Evolutionary conservation across 2,888 invertebrate genomes (phyloP).

Genomic region (Apodemia duryi): DNA sequence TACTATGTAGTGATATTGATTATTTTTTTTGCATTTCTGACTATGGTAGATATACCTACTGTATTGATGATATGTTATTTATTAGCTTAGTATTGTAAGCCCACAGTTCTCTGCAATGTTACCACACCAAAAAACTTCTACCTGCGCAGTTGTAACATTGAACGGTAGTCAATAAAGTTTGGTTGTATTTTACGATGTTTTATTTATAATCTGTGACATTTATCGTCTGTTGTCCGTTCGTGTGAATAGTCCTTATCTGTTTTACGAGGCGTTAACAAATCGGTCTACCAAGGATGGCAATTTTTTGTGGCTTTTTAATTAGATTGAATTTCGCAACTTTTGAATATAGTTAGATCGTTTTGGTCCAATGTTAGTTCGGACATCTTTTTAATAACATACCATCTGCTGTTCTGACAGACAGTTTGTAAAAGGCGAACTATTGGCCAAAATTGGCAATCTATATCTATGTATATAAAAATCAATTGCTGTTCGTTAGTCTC

Average conservation of each 20-base stretch:
- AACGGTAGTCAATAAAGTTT: constrained; percentile 42
- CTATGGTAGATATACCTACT: too few relatives aligned
- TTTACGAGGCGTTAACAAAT: constrained; percentile 48
- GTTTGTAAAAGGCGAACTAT: too few relatives aligned
- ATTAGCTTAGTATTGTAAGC: neutral
- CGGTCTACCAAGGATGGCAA: neutral
- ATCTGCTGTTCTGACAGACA: too few relatives aligned
- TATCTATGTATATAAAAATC: too few relatives aligned
- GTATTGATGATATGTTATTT: neutral
- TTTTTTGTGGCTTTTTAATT: constrained; percentile 12
- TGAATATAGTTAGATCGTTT: neutral
- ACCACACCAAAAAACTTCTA: constrained; percentile 23
- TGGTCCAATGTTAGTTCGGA: too few relatives aligned
- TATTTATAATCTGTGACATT: constrained; percentile 50
- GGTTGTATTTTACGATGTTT: constrained; percentile 37
- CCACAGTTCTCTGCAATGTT: neutral
- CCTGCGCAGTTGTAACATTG: constrained; percentile 24
- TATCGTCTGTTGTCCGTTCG: constrained; percentile 48
- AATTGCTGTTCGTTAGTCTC: too few relatives aligned
- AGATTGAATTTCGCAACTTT: neutral
- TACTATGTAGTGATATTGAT: too few relatives aligned
- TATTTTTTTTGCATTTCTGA: too few relatives aligned
- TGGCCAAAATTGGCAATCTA: too few relatives aligned
- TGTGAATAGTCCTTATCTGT: constrained; percentile 32
- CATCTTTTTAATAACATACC: too few relatives aligned